phyloP scores from a whole-genome alignment of 2,797 vertebrate genomes.

The Picus viridis region DNA sequence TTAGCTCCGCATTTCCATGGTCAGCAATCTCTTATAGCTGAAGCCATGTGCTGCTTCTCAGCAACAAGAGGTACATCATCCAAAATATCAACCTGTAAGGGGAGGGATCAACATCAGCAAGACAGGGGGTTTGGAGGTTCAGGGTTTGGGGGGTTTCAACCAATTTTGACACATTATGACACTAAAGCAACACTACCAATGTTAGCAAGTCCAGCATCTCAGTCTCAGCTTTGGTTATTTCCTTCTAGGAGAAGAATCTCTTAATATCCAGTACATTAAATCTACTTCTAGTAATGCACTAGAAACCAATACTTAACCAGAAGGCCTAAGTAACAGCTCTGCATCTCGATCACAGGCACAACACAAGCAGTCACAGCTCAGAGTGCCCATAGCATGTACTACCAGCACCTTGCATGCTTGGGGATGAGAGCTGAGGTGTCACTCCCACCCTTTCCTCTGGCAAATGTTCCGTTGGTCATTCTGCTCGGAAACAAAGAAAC shows the following conservation, averaged over 20 bases:
- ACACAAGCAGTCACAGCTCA: background rate
- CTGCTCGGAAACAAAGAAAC: background rate
- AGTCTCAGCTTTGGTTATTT: background rate
- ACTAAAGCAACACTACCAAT: background rate
- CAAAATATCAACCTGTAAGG: background rate
- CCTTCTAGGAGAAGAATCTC: background rate
- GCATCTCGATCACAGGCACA: background rate
- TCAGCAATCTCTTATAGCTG: background rate
- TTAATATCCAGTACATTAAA: background rate
- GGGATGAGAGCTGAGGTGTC: background rate
- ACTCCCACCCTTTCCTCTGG: background rate
- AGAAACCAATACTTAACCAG: background rate
- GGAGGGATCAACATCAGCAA: background rate
- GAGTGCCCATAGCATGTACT: rapidly evolving
- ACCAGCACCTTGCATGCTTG: background rate
- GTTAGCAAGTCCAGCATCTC: background rate
- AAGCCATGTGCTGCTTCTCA: background rate
- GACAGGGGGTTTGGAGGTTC: too few species aligned
- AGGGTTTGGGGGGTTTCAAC: background rate
- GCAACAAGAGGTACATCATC: background rate
- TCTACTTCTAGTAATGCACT: background rate
- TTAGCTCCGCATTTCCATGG: background rate
- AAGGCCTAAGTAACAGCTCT: background rate
- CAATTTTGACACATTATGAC: background rate
- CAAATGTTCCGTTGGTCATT: background rate